These are phyloP conservation scores for Trinorchestia longiramus DNA, from an alignment of 1,140 invertebrate species.

Conservation along the genomic window DNA sequence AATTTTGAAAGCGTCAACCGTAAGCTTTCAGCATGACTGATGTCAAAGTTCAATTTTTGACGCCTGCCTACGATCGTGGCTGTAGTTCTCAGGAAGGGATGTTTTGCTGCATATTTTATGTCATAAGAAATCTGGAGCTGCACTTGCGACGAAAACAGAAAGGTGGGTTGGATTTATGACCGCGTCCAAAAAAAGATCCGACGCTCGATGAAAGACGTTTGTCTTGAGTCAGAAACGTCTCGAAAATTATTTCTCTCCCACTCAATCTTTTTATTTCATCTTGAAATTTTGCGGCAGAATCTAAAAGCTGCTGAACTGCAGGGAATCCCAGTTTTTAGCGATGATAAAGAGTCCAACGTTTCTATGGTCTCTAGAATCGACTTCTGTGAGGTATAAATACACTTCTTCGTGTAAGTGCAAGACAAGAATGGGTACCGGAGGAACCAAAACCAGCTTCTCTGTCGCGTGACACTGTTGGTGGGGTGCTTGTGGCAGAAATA, in stretches of 20 bases:
- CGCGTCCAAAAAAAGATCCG: background rate
- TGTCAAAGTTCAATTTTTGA: conserved; percentile 9
- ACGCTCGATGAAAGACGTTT: conserved; percentile 33
- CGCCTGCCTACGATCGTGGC: background rate
- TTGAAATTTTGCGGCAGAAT: background rate
- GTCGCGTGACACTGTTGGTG: background rate
- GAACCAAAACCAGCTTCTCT: background rate
- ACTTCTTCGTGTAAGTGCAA: background rate
- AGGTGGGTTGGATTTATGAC: conserved; percentile 3
- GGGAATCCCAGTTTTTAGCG: background rate
- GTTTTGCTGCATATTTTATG: conserved; percentile 20
- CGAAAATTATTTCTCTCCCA: background rate
- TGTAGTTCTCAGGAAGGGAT: background rate
- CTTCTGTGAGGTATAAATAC: background rate
- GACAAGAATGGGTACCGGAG: background rate
- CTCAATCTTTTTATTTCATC: conserved; percentile 22
- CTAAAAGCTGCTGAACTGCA: conserved; percentile 17
- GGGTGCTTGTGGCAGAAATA: background rate
- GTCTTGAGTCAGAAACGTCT: background rate
- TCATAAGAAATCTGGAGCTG: background rate
- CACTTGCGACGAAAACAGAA: background rate
- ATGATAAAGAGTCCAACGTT: conserved; percentile 27
- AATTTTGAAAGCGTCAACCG: background rate
- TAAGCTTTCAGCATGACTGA: background rate
- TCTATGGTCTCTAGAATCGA: background rate